phyloP scores from a whole-genome alignment of 2,888 invertebrate genomes.

The Icerya purchasi region DNA sequence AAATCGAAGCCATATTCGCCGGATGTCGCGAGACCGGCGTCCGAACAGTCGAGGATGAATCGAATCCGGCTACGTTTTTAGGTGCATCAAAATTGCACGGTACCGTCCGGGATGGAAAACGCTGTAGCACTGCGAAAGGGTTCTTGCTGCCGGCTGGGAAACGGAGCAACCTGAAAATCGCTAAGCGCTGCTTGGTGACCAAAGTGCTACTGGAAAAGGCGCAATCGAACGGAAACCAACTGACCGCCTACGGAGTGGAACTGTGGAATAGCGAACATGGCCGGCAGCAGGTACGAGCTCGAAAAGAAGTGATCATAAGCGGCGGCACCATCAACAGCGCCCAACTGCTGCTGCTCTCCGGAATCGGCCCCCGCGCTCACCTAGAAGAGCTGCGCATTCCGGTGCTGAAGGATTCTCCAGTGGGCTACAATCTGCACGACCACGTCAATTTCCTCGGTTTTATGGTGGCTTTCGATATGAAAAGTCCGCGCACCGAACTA shows the following conservation, averaged over 20 bases:
- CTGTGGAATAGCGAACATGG: conserved; percentile 34
- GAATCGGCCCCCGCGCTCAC: no score
- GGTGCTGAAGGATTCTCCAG: no score
- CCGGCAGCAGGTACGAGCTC: conserved; percentile 34
- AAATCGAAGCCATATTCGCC: conserved; percentile 43
- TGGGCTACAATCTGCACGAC: no score
- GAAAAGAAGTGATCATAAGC: conserved; percentile 60
- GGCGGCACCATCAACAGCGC: conserved; percentile 65
- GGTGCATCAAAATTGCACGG: conserved; percentile 46
- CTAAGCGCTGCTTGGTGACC: conserved; percentile 42
- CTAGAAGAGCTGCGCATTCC: no score
- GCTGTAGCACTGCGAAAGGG: conserved; percentile 67
- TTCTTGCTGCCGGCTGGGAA: conserved; percentile 41
- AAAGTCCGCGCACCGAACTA: conserved; percentile 38
- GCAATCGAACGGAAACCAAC: no score
- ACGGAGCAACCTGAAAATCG: conserved; percentile 50
- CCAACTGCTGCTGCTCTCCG: no score
- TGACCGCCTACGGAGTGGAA: conserved; percentile 44
- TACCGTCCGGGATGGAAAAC: conserved; percentile 45
- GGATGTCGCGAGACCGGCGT: conserved; percentile 46
- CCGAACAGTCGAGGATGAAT: conserved; percentile 50
- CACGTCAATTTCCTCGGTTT: conserved; percentile 61
- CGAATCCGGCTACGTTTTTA: no score
- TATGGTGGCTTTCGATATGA: conserved; percentile 66
- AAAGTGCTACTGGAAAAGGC: conserved; percentile 40